Percentiles rank a stretch among this genome's conserved stretches.
Conservation (phyloP, 2,888 invertebrate species). For the Callinectes sapidus region DNA sequence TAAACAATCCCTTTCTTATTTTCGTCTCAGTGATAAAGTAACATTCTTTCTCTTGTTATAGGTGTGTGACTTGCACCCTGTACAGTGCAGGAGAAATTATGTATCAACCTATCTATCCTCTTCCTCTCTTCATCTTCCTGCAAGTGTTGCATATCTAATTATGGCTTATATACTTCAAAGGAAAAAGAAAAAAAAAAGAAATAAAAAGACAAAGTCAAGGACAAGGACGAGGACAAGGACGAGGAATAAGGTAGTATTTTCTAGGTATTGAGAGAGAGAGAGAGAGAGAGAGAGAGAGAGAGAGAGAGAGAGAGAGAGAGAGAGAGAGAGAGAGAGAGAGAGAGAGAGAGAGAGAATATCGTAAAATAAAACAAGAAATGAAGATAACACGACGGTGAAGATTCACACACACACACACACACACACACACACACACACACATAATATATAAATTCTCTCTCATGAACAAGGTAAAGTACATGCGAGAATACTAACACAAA, state of each 20-base stretch:
- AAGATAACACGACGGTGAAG: not conserved
- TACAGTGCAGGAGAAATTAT: too few relatives aligned
- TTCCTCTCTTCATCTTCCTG: not conserved
- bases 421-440: too few relatives aligned
- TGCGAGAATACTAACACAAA: too few relatives aligned
- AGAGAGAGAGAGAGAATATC: slow-evolving; percentile 34
- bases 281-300: slow-evolving; percentile 1
- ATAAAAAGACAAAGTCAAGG: not conserved
- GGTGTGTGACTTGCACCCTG: too few relatives aligned
- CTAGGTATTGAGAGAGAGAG: not conserved
- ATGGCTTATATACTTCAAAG: not conserved
- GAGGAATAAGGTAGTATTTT: not conserved
- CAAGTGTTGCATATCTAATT: not conserved
- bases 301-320: slow-evolving; percentile 32
- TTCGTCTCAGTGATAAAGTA: too few relatives aligned
- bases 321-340: slow-evolving; percentile 42
- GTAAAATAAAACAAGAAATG: not conserved
- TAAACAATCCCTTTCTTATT: too few relatives aligned
- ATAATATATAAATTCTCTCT: too few relatives aligned
- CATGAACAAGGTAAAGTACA: too few relatives aligned
- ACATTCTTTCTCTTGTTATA: too few relatives aligned
- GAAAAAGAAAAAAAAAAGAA: not conserved
- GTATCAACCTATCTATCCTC: too few relatives aligned
- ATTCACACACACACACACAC: too few relatives aligned
- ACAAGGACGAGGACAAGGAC: not conserved